Evolutionary conservation across 2,113 vertebrate genomes (phyloP), one percentile per base, ranked within the genome.

Genomic region (Tor tambroides): DNA sequence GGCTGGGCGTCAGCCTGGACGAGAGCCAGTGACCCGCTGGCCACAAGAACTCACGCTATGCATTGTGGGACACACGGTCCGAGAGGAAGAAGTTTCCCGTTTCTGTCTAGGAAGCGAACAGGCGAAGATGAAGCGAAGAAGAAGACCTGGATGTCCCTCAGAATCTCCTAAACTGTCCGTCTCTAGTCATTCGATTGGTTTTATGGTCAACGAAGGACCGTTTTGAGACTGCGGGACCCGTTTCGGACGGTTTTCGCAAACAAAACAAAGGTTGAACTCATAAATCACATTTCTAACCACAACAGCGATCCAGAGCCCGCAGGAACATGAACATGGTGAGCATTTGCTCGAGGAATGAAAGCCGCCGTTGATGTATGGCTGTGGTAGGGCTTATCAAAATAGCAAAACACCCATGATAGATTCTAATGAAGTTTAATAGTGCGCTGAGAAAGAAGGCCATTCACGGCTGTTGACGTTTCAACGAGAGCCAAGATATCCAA

Each of bases 1-100:
- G 90, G 9, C 91, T 87, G 91, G 92, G 90, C 0, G 23, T 78
- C 79, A 94, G 93, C 91, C 89, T 92, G 2, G 94, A 96, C 10
- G 93, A 94, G n/a, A 93, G 86, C 28, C 93, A 90, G 26, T 95
- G 93, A 96, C 11, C 17, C 26, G n/a, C 46, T 15, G 14, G 49
- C 59, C 46, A 5, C 2, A 46, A 49, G 28, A 46, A 59, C 69
- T 76, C 49, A 49, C 32, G 17, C 59, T 28, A 7, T n/a, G 30
- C 46, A 56, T 21, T 41, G 12, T 74, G 63, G 54, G 49, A 80
- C 85, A 28, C 23, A 4, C 11, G 32, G 43, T 49, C 21, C 21
- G 54, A 67, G 14, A 23, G 3, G 77, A 80, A 63, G 46, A 26
- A 54, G n/a, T 56, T 79, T 30, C 49, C 26, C 4, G 51, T 26